Conservation (phyloP, 2,797 vertebrate genomes). For the Enteromius paludinosus region DNA sequence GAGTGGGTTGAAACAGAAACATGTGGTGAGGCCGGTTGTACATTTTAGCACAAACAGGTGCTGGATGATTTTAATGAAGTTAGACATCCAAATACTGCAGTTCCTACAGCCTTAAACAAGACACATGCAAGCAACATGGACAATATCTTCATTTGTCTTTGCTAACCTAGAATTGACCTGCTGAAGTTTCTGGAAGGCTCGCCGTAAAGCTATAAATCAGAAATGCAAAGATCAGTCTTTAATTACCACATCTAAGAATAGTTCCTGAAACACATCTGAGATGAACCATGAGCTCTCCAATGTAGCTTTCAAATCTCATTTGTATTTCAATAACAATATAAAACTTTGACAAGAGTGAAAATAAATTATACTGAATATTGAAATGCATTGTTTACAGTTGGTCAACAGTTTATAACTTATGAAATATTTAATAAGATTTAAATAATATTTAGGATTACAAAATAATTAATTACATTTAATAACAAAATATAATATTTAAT, state of each 20-base stretch:
- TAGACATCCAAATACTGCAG: constrained; percentile 34
- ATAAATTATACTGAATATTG: neutral
- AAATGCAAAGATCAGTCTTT: constrained; percentile 2
- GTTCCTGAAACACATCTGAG: constrained; percentile 4
- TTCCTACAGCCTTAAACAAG: constrained; percentile 19
- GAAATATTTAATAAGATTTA: neutral
- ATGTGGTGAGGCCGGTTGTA: constrained; percentile 37
- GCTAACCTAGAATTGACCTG: constrained; percentile 37
- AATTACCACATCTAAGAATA: constrained; percentile 18
- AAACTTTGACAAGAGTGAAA: neutral
- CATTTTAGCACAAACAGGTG: constrained; percentile 45
- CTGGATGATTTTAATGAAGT: constrained; percentile 29
- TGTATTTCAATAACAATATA: neutral
- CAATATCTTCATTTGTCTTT: constrained; percentile 22
- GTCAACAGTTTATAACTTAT: neutral
- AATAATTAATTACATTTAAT: neutral
- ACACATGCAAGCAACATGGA: constrained; percentile 33
- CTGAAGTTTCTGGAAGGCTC: constrained; percentile 17
- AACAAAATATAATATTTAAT: neutral
- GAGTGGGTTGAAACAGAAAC: constrained; percentile 44
- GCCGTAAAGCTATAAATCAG: constrained; percentile 36
- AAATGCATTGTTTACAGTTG: neutral
- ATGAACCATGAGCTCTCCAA: constrained; percentile 1
- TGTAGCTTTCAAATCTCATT: neutral
- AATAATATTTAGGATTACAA: neutral